Base-by-base conservation (phyloP, 2,888 invertebrate species). In the Macaria notata region DNA sequence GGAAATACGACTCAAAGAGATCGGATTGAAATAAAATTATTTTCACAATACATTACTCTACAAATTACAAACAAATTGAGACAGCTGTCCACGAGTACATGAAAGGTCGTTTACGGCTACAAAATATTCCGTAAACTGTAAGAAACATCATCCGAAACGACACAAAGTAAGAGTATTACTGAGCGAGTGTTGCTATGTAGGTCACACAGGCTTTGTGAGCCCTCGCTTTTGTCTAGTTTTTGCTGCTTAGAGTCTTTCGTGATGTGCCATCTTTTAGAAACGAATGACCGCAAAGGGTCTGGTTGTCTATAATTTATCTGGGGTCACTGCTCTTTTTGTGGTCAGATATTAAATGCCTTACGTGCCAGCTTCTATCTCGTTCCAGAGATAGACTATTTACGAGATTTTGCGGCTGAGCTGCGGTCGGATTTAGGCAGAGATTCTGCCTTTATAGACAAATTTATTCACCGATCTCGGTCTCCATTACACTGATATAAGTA, bases 81-180 rank as follows among this genome's bases (percentile, higher is more conserved):
- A 19, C 19, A 19, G 19, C 19, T 19, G 19, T 19, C 19, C 19
- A 19, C 19, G 2, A 19, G 19, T 19, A 19, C 19, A 19, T 19
- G 19, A 19, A 19, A 19, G 19, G 19, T 19, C 19, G 19, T 2
- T 19, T 19, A 19, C 19, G 19, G 19, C 19, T 19, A 19, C 19
- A 19, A 19, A 19, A 19, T 19, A 19, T 19, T 19, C 19, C 48
- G 54, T 62, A 65, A 69, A 65, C 56, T 68, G 68, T 65, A 70
- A 70, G 68, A 71, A 69, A 62, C 66, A 47, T 64, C 69, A 70
- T 67, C 68, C 72, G 72, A 69, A 74, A 70, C 71, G 75, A 66
- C 74, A 78, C 79, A 79, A 81, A 79, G 82, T 84, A 81, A 82
- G 78, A 80, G 79, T 79, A 81, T 85, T 84, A 84, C 72, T 68